Base-by-base conservation (phyloP, 2,888 invertebrate species). In the Tineola bisselliella region DNA sequence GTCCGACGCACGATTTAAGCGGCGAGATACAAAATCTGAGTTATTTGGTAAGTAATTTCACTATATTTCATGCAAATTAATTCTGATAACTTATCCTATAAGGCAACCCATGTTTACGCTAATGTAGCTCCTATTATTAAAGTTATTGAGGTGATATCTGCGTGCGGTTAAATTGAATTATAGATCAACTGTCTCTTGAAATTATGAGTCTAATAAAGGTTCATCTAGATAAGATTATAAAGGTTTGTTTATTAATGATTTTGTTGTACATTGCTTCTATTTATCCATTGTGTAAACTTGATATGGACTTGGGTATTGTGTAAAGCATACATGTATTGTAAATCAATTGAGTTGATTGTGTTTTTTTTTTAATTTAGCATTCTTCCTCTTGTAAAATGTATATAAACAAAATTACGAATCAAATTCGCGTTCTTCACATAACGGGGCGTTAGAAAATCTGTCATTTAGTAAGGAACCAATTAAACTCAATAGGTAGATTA, bases 1-100 rank as follows among this genome's bases (percentile, higher is more conserved):
- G 58, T 58, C 31, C 13, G 33, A 12, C 25, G 10, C 30, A 8
- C 31, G 15, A 33, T 33, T 58, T 58, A 58, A 58, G 15, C 30
- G 31, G n/a, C 33, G 8, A 48, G 58, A 58, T 58, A 33, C 33
- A 33, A 56, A n/a, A n/a, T 31, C 58, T 33, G 58, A 58, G 58
- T 58, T 58, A 58, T 58, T 58, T 54, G 66, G 71, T 70, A 69
- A 71, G 69, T 64, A 62, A 64, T 58, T 56, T 56, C 61, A 63
- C 64, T 62, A 69, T 71, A 67, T 65, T 64, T 70, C 70, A 71
- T 65, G 64, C 67, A 66, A 69, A 70, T 70, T 68, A 62, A 61
- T 64, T 62, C 62, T 62, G 65, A 70, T 69, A 68, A 66, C 56
- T 17, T 30, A 30, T 61, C 33, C 60, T 62, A 43, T 38, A 38